These are phyloP conservation scores for Tetanocera ferruginea DNA, from an alignment of 2,888 invertebrate genomes.

Conservation along the genomic window DNA sequence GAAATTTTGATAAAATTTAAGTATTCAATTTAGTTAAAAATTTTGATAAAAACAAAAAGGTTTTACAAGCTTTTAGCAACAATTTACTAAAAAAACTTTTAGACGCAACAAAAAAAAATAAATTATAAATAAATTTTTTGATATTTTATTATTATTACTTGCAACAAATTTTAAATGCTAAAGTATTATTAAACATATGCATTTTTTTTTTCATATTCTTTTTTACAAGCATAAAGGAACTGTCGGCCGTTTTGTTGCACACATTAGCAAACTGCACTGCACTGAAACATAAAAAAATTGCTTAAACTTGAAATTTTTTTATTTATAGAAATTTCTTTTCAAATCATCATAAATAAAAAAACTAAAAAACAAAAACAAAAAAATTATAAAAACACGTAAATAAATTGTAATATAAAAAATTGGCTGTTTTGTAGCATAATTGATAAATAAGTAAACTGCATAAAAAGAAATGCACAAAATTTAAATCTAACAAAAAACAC, in stretches of 20 bases:
- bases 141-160: no score
- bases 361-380: neutral
- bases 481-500: neutral
- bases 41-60: no score
- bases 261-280: conserved; percentile 1
- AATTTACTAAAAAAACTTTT: no score
- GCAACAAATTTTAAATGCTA: no score
- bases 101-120: no score
- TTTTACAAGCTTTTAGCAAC: no score
- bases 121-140: no score
- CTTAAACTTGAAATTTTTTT: neutral
- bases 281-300: neutral
- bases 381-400: neutral
- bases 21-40: no score
- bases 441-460: neutral
- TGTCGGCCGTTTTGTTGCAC: conserved; percentile 3
- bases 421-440: conserved; percentile 37
- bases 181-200: no score
- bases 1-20: no score
- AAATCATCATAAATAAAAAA: neutral
- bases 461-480: conserved; percentile 35
- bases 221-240: no score
- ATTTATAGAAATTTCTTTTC: neutral
- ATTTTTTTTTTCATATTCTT: no score
- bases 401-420: conserved; percentile 20